phyloP scores from a whole-genome alignment of 2,113 vertebrate species.

The Phasianus colchicus region DNA sequence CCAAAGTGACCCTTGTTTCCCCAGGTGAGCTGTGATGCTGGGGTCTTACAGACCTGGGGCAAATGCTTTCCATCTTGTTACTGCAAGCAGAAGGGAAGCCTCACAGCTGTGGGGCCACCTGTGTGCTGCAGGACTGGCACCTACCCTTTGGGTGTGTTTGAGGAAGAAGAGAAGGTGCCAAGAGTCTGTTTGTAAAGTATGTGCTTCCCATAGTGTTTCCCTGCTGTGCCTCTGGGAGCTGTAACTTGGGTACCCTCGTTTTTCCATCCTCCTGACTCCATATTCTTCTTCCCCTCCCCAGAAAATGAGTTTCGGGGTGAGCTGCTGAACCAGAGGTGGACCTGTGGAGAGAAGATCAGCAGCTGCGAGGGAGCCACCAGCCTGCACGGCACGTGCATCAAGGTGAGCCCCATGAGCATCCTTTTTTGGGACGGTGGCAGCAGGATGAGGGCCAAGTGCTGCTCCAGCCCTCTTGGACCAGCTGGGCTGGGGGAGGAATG shows the following conservation, averaged over 20 bases:
- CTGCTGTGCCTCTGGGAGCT: too few species aligned
- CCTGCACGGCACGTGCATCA: constrained; percentile 85
- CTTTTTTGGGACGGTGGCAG: rapidly evolving
- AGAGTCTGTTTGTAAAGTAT: neutral
- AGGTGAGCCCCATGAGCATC: constrained; percentile 77
- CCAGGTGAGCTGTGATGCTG: neutral
- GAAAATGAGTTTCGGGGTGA: constrained; percentile 98
- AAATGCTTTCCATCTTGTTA: neutral
- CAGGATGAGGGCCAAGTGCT: rapidly evolving
- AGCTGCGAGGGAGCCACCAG: constrained; percentile 84
- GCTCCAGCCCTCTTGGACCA: neutral
- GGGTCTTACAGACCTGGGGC: neutral
- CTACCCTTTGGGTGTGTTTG: too few species aligned
- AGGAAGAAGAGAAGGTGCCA: neutral
- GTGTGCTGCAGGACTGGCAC: rapidly evolving
- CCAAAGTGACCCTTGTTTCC: neutral
- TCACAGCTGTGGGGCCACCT: neutral
- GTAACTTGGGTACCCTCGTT: too few species aligned
- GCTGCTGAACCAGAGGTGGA: constrained; percentile 98
- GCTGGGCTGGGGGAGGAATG: neutral
- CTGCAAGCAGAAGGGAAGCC: neutral
- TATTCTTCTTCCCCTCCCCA: constrained; percentile 61
- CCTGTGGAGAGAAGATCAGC: constrained; percentile 90
- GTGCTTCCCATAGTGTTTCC: too few species aligned
- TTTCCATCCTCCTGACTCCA: neutral